A percentile compares a stretch with the other conserved stretches of the same genome.
Evolutionary conservation across 2,797 vertebrate species (phyloP).

Genomic region (Prionace glauca): DNA sequence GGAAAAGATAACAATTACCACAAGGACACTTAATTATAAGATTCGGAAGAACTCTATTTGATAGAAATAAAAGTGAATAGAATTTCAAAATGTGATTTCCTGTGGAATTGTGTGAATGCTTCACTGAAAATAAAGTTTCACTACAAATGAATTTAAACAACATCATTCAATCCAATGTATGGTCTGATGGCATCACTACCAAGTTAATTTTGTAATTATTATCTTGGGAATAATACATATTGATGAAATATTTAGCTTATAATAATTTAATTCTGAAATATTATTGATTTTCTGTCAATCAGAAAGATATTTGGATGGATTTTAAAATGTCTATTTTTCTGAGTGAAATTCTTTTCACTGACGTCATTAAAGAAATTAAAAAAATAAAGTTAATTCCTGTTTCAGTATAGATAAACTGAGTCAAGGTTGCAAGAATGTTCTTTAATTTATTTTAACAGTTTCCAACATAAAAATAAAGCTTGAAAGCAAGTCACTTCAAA

Average conservation of each 20-base stretch:
- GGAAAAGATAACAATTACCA: conserved; percentile 1
- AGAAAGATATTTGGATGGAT: neutral
- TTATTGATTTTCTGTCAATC: neutral
- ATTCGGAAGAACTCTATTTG: neutral
- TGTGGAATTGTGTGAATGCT: neutral
- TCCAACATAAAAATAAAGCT: neutral
- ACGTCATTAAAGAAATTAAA: neutral
- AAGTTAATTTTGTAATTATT: neutral
- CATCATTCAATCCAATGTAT: neutral
- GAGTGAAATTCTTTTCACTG: neutral
- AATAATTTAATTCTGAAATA: neutral
- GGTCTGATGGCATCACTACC: neutral
- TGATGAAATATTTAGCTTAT: neutral
- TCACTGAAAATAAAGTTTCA: neutral
- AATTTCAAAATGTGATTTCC: neutral
- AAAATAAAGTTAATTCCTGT: neutral
- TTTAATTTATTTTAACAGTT: neutral
- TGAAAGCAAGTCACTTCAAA: neutral
- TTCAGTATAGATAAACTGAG: neutral
- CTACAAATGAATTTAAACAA: neutral
- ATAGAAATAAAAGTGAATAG: neutral
- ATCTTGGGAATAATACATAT: neutral
- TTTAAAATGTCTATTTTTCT: neutral
- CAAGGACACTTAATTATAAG: neutral
- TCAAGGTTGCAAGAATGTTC: neutral